Base-by-base conservation (phyloP, 2,888 invertebrate species). In the Diplolepis rosae region DNA sequence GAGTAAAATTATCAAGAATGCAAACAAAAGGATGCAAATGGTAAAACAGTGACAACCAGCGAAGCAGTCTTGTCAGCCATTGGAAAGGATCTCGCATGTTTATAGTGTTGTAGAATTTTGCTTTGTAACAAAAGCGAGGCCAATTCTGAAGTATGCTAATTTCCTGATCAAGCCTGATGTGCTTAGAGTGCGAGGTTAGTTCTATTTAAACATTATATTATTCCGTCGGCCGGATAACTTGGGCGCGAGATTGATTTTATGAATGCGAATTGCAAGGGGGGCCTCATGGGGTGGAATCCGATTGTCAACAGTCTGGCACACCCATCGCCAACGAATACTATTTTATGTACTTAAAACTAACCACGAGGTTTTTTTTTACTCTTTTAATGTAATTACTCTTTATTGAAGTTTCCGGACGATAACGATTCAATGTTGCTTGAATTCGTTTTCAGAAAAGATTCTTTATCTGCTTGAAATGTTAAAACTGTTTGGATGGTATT, bases 31-130 rank as follows among this genome's bases (percentile, higher is more conserved):
- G 15, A 22, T 22, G 22, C 39, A n/a, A 61, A 61, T 39, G 13
- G 39, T 39, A 39, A 61, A 61, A 27, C 39, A 39, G 39, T 61
- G 61, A 61, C 61, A 61, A 39, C 61, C 65, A 75, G 77, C 73
- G 74, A 79, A 77, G 78, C 79, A 80, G 80, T 65, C 70, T 70
- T 66, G 72, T 69, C 80, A 79, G 78, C 82, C 80, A 80, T 82
- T 82, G 76, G 77, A 77, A 80, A 79, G 74, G 78, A 79, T 78
- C 73, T 74, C 73, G 65, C 51, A 65, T 69, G 69, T 74, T 42
- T 56, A 56, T 56, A 61, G 61, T 61, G 61, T 61, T n/a, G 61
- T 61, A 27, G n/a, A 61, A 24, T 61, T 61, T 39, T 6, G 24
- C 61, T 61, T 35, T 61, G 61, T 39, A 18, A 39, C 13, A 61